phyloP scores from a whole-genome alignment of 2,113 vertebrate genomes.

The Cepphus grylle region DNA sequence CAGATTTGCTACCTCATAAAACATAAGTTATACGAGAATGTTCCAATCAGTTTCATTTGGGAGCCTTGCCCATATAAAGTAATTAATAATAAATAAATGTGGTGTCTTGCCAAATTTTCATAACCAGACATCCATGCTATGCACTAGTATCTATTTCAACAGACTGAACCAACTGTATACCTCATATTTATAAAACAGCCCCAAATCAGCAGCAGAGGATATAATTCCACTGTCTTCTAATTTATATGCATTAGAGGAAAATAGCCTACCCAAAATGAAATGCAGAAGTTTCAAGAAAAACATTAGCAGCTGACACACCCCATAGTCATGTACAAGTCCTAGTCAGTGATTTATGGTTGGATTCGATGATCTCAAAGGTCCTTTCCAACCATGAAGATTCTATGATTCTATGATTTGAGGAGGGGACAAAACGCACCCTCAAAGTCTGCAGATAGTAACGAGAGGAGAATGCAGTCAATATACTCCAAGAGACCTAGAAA shows the following conservation, averaged over 20 bases:
- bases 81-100: background rate
- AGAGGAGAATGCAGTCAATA: background rate
- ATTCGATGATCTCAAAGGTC: too few relatives aligned
- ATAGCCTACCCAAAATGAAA: background rate
- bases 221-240: background rate
- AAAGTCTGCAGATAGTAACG: background rate
- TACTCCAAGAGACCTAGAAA: background rate
- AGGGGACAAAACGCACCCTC: background rate
- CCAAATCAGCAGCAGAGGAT: background rate
- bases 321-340: background rate
- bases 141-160: background rate
- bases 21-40: background rate
- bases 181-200: background rate
- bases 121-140: background rate
- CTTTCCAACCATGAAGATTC: too few relatives aligned
- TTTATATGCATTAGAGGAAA: background rate
- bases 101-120: background rate
- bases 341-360: background rate
- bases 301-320: background rate
- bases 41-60: background rate
- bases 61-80: background rate
- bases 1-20: background rate
- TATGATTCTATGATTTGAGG: background rate
- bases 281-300: background rate
- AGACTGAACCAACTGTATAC: background rate